Percentiles rank a stretch among this genome's conserved stretches.
Evolutionary conservation across 2,797 vertebrate species (phyloP).

Genomic region (Pangasius larnaudii): DNA sequence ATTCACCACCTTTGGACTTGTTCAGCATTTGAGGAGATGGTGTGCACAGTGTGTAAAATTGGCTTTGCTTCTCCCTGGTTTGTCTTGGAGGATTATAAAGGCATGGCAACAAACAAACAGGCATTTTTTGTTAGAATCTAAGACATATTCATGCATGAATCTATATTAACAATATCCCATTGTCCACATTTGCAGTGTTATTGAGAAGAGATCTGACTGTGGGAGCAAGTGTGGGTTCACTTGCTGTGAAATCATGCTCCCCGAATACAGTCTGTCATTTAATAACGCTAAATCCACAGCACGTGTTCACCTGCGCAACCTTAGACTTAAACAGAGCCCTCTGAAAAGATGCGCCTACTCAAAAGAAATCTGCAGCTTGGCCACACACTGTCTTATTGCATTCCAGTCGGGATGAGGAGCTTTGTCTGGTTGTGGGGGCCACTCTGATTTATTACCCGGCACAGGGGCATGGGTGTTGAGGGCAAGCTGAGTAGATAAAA

Average conservation of each 20-base stretch:
- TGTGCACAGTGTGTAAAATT: constrained; percentile 37
- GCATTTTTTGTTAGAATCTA: constrained; percentile 32
- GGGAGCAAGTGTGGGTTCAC: neutral
- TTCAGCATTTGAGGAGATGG: neutral
- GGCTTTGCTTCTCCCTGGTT: constrained; percentile 44
- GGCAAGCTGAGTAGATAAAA: constrained; percentile 40
- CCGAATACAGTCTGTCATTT: constrained; percentile 26
- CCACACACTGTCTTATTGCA: constrained; percentile 45
- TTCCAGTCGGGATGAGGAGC: constrained; percentile 52
- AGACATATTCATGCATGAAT: neutral
- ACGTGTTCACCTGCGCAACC: constrained; percentile 51
- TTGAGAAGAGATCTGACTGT: constrained; percentile 10
- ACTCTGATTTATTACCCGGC: constrained; percentile 50
- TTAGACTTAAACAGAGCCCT: constrained; percentile 21
- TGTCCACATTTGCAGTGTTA: constrained; percentile 29
- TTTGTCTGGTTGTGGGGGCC: constrained; percentile 51
- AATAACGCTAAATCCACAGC: constrained; percentile 42
- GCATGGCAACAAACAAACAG: constrained; percentile 44
- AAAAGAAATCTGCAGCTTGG: constrained; percentile 36
- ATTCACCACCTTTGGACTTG: neutral
- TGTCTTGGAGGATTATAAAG: constrained; percentile 48
- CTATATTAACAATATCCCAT: constrained; percentile 12
- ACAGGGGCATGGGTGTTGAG: constrained; percentile 25
- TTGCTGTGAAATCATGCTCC: constrained; percentile 28
- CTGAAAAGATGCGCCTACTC: constrained; percentile 19